Percentiles rank a stretch among this genome's conserved stretches.
phyloP scores from a whole-genome alignment of 2,888 invertebrate species.

The Amphipoea oculea region DNA sequence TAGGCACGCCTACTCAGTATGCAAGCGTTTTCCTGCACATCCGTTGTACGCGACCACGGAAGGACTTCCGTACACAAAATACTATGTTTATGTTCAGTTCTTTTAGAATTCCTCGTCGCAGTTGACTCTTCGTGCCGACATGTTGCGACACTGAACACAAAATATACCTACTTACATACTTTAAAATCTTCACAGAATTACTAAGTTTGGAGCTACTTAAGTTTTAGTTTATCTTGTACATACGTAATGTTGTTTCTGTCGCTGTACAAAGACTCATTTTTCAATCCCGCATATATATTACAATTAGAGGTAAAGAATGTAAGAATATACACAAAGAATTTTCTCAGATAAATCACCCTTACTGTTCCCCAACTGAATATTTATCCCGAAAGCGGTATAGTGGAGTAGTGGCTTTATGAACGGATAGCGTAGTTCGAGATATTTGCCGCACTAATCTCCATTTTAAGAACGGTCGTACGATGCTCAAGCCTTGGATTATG shows the following conservation, averaged over 20 bases:
- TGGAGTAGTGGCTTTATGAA: slow-evolving; percentile 83
- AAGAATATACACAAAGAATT: slow-evolving; percentile 43
- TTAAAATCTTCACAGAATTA: slow-evolving; percentile 74
- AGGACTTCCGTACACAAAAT: slow-evolving; percentile 90
- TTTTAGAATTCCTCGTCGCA: slow-evolving; percentile 88
- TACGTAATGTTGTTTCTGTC: slow-evolving; percentile 1
- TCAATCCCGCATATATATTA: slow-evolving; percentile 28
- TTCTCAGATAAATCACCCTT: slow-evolving; percentile 62
- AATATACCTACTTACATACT: slow-evolving; percentile 82
- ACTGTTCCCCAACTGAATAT: slow-evolving; percentile 57
- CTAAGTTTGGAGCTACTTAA: slow-evolving; percentile 43
- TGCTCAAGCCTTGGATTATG: slow-evolving; percentile 89
- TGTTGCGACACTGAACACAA: slow-evolving; percentile 82
- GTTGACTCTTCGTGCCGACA: slow-evolving; percentile 88
- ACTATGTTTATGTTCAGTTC: slow-evolving; percentile 88
- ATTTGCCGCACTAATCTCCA: slow-evolving; percentile 90
- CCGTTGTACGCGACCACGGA: slow-evolving; percentile 89
- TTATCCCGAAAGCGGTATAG: slow-evolving; percentile 61
- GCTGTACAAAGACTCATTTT: slow-evolving; percentile 6
- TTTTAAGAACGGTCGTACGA: slow-evolving; percentile 90
- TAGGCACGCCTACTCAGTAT: slow-evolving; percentile 90
- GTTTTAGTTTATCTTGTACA: slow-evolving; percentile 40
- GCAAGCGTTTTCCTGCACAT: slow-evolving; percentile 90
- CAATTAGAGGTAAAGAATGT: slow-evolving; percentile 32
- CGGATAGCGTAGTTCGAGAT: slow-evolving; percentile 88